Evolutionary conservation across 2,113 vertebrate genomes (phyloP), one percentile per base, ranked within the genome.

Genomic region (Hippocampus mohnikei): DNA sequence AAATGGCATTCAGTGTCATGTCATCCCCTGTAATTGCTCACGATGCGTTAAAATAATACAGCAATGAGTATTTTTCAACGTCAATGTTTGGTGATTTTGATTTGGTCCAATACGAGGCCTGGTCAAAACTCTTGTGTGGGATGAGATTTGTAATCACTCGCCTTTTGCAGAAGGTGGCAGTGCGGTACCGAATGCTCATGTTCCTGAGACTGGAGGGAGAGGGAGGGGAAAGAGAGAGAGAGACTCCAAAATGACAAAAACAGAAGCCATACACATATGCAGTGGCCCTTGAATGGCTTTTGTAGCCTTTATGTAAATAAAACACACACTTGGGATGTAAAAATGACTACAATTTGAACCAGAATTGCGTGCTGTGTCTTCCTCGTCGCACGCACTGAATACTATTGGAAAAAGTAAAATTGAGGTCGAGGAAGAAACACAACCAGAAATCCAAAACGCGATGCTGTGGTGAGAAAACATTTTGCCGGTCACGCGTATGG

Each of bases 301-400:
- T 56, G n/a, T 58, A 27, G 13, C 40, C 20, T 64, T 64, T 64
- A 64, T 64, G 61, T 7, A 23, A 64, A 64, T 12, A 42, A 64
- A 64, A 40, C 21, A 25, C 11, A 25, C n/a, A 18, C 23, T 64
- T 64, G 23, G 21, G 21, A 64, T 64, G 61, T 64, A 64, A 11
- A 64, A 42, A 62, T 21, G 8, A 7, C 59, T 18, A 53, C 20
- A 52, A 27, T 12, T 16, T 25, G 55, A 25, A 58, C 55, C 25
- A 13, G 55, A 25, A 58, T 27, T 58, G 20, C n/a, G 25, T 5
- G 12, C 55, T 13, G 10, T 15, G 55, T 25, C 27, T 58, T 13
- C 13, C 55, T 25, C 27, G 5, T 58, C 23, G 12, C 12, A 27
- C 55, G 55, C 23, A 2, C 33, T 10, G 33, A 12, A 63, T 3